Conservation (phyloP, 2,797 vertebrate genomes). For the Phylloscopus collybita region DNA sequence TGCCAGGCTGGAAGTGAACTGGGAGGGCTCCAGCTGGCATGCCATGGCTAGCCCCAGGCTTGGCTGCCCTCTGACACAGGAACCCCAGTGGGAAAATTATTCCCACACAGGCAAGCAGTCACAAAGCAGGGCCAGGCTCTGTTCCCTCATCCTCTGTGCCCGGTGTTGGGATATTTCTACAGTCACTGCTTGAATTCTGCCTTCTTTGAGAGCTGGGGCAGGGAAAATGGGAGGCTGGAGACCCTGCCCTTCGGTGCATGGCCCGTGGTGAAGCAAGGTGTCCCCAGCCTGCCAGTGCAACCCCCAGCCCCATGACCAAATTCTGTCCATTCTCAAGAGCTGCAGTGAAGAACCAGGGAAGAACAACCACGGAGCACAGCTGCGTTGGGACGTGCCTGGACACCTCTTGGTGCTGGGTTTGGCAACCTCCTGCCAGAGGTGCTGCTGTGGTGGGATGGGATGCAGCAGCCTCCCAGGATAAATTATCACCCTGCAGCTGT, state of each 20-base stretch:
- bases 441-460: not conserved
- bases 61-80: not conserved
- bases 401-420: not conserved
- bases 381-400: rapidly evolving
- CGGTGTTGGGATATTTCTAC: not conserved
- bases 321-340: not conserved
- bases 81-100: not conserved
- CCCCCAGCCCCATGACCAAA: not conserved
- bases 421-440: not conserved
- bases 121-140: conserved; percentile 10
- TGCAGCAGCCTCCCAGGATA: not conserved
- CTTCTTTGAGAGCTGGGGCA: not conserved
- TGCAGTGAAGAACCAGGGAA: rapidly evolving
- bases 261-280: rapidly evolving
- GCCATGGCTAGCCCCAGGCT: not conserved
- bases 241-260: rapidly evolving
- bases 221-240: not conserved
- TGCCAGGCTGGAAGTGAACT: not conserved
- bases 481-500: conserved; percentile 18
- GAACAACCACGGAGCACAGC: not conserved
- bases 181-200: not conserved
- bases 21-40: conserved; percentile 5
- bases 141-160: not conserved
- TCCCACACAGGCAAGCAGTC: not conserved
- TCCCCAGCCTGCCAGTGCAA: not conserved